These are phyloP conservation scores for Rhabdomys dilectus DNA, from an alignment of 2,113 vertebrate species.

Conservation along the genomic window DNA sequence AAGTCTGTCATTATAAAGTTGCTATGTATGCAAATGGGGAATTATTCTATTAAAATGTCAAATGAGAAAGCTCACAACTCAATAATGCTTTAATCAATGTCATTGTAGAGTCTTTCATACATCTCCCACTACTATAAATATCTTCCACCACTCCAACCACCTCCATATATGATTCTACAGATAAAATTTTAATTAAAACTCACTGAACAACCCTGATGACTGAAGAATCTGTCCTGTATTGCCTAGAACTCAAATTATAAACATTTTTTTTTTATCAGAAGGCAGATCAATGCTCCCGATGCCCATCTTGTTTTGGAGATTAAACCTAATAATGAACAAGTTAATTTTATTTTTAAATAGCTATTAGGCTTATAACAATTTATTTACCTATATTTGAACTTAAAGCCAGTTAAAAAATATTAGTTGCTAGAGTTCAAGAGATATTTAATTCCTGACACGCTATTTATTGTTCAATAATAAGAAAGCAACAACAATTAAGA, in stretches of 20 bases:
- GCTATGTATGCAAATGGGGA: neutral
- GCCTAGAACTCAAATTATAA: neutral
- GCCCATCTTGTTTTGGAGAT: neutral
- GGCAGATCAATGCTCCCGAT: neutral
- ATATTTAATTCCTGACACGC: neutral
- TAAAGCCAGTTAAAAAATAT: neutral
- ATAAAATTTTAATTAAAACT: conserved; percentile 59
- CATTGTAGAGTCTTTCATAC: neutral
- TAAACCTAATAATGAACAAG: neutral
- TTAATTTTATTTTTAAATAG: neutral
- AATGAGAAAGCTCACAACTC: neutral
- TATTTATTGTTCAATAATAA: conserved; percentile 39
- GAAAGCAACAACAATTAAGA: neutral
- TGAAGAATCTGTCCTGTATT: neutral
- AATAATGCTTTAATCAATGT: neutral
- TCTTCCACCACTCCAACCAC: neutral
- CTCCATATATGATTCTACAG: neutral
- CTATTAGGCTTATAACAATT: neutral
- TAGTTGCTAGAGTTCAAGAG: neutral
- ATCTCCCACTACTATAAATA: neutral
- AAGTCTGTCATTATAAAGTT: conserved; percentile 1
- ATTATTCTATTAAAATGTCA: conserved; percentile 53
- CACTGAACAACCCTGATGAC: neutral
- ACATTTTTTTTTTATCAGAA: conserved; percentile 27
- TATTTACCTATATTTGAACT: conserved; percentile 18